phyloP scores from a whole-genome alignment of 2,888 invertebrate species.

The Adelognathus sp. region DNA sequence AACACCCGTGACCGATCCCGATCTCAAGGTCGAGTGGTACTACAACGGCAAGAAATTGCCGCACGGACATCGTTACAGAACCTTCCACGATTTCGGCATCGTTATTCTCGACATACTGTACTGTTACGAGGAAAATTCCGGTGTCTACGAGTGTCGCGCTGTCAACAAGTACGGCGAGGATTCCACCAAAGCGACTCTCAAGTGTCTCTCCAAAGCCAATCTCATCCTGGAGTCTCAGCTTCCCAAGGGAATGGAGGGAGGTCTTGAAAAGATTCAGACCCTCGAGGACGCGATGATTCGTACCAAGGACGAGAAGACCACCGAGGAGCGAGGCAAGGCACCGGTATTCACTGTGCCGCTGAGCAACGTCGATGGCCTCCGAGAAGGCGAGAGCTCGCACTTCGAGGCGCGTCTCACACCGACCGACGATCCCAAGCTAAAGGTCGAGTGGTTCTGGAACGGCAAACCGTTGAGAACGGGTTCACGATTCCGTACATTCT shows the following conservation, averaged over 20 bases:
- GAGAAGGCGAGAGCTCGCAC: slow-evolving; percentile 96
- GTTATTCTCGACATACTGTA: slow-evolving; percentile 97
- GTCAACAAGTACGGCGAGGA: slow-evolving; percentile 95
- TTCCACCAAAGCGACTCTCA: slow-evolving; percentile 91
- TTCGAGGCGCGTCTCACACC: slow-evolving; percentile 95
- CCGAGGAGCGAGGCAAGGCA: slow-evolving; percentile 91
- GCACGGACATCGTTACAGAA: slow-evolving; percentile 97
- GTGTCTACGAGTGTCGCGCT: slow-evolving; percentile 96
- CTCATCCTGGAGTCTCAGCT: slow-evolving; percentile 96
- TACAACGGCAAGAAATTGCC: slow-evolving; percentile 96
- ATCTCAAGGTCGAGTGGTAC: slow-evolving; percentile 97
- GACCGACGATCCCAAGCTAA: slow-evolving; percentile 94
- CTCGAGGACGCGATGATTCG: slow-evolving; percentile 95
- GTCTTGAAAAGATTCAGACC: slow-evolving; percentile 95
- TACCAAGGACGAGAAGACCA: slow-evolving; percentile 87
- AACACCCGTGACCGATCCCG: slow-evolving; percentile 96
- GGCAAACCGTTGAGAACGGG: slow-evolving; percentile 94
- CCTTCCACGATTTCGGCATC: slow-evolving; percentile 98
- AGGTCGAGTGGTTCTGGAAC: slow-evolving; percentile 97
- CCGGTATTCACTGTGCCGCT: slow-evolving; percentile 95
- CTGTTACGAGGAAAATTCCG: slow-evolving; percentile 98
- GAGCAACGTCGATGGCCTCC: slow-evolving; percentile 92
- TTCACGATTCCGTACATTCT: slow-evolving; percentile 97
- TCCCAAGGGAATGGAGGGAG: slow-evolving; percentile 97
- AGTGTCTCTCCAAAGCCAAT: slow-evolving; percentile 94